Conservation (phyloP, 2,797 vertebrate species). For the Etheostoma nigrum region DNA sequence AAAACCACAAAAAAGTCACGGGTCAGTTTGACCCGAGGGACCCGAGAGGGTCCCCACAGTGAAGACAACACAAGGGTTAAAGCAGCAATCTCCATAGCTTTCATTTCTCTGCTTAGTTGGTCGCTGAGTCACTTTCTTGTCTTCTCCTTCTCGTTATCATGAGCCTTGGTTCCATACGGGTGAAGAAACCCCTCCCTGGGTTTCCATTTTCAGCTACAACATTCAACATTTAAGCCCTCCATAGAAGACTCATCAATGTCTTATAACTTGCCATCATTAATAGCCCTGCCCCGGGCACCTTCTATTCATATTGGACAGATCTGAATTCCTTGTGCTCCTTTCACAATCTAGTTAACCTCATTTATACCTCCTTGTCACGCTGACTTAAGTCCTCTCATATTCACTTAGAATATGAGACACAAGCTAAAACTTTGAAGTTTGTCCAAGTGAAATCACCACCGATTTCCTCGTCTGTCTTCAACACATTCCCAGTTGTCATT, state of each 20-base stretch:
- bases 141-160: not conserved
- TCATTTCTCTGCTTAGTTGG: not conserved
- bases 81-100: not conserved
- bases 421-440: constrained; percentile 3
- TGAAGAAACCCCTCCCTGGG: not conserved
- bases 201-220: constrained; percentile 17
- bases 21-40: no score
- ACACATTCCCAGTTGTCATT: constrained; percentile 7
- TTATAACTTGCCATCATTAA: constrained; percentile 40
- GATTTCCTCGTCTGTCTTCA: constrained; percentile 19
- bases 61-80: not conserved
- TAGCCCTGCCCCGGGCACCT: constrained; percentile 3
- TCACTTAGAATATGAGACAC: not conserved
- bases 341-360: constrained; percentile 33
- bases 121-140: not conserved
- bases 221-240: constrained; percentile 36
- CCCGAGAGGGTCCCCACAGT: no score
- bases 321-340: constrained; percentile 9
- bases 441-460: constrained; percentile 13
- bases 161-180: not conserved
- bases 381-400: constrained; percentile 13
- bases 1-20: no score
- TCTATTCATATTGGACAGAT: constrained; percentile 30
- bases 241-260: constrained; percentile 50
- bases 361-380: constrained; percentile 39